These are phyloP conservation scores for Epirrhoe tristata DNA, from an alignment of 2,888 invertebrate species.

Conservation along the genomic window DNA sequence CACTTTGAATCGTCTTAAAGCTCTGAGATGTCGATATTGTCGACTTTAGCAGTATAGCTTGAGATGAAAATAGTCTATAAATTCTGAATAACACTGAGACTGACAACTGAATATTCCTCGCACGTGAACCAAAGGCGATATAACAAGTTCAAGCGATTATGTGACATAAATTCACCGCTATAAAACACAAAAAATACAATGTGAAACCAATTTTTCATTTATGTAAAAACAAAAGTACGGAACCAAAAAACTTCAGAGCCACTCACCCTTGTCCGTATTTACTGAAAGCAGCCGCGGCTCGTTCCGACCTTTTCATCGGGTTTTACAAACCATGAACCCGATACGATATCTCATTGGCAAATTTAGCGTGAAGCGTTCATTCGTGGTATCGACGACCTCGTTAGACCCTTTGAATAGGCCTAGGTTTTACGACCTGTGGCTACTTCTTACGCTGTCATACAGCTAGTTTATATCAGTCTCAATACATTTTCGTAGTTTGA, in stretches of 20 bases:
- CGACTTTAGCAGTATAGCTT: too few species aligned
- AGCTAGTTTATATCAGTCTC: neutral
- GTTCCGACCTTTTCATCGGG: conserved; percentile 64
- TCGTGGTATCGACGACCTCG: conserved; percentile 16
- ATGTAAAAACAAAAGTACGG: neutral
- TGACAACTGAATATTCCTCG: too few species aligned
- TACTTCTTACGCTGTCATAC: neutral
- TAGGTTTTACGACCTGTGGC: neutral
- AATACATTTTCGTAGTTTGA: too few species aligned
- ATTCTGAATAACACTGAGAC: too few species aligned
- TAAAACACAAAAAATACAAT: neutral
- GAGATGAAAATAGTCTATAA: too few species aligned
- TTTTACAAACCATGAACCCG: conserved; percentile 76
- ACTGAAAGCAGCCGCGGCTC: conserved; percentile 57
- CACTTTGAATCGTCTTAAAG: too few species aligned
- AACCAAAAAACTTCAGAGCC: neutral
- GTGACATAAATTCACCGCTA: neutral
- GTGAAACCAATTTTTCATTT: too few species aligned
- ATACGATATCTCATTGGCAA: conserved; percentile 76
- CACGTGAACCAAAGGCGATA: too few species aligned
- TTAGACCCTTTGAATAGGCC: conserved; percentile 17
- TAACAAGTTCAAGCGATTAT: too few species aligned
- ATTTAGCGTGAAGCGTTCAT: conserved; percentile 73
- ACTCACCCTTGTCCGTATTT: conserved; percentile 39
- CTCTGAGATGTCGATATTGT: too few species aligned